Percentiles rank a stretch among this genome's conserved stretches.
phyloP scores from a whole-genome alignment of 2,113 vertebrate species.

The Cynocephalus volans region DNA sequence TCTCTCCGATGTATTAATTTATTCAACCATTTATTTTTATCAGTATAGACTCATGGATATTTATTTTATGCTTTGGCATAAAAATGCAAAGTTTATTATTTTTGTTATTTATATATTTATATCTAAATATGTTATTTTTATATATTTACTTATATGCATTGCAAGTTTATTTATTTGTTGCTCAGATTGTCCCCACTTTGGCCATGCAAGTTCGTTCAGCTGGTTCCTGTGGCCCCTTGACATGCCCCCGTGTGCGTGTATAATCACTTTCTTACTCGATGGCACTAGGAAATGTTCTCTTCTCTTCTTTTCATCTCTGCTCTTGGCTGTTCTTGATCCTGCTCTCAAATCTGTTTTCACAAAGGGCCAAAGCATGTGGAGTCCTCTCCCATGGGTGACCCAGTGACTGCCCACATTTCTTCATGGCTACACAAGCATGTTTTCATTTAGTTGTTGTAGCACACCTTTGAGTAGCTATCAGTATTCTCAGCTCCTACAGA shows the following conservation, averaged over 20 bases:
- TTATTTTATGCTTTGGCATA: background rate
- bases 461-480: background rate
- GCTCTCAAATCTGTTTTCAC: background rate
- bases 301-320: background rate
- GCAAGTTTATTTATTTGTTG: background rate
- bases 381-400: background rate
- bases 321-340: background rate
- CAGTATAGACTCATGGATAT: fast-evolving
- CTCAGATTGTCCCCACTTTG: background rate
- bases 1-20: too few species aligned
- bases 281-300: background rate
- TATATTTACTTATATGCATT: too few species aligned
- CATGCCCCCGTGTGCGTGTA: fast-evolving
- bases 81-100: too few species aligned
- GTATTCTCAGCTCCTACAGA: background rate
- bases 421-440: too few species aligned
- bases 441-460: background rate
- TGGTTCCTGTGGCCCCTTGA: background rate
- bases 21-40: too few species aligned
- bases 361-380: fast-evolving
- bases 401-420: background rate
- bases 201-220: fast-evolving
- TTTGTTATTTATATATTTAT: too few species aligned
- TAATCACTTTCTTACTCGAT: background rate
- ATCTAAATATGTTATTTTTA: too few species aligned